Evolutionary conservation across 2,113 vertebrate genomes (phyloP), one percentile per base, ranked within the genome.

Genomic region (Phylloscopus whistleri): DNA sequence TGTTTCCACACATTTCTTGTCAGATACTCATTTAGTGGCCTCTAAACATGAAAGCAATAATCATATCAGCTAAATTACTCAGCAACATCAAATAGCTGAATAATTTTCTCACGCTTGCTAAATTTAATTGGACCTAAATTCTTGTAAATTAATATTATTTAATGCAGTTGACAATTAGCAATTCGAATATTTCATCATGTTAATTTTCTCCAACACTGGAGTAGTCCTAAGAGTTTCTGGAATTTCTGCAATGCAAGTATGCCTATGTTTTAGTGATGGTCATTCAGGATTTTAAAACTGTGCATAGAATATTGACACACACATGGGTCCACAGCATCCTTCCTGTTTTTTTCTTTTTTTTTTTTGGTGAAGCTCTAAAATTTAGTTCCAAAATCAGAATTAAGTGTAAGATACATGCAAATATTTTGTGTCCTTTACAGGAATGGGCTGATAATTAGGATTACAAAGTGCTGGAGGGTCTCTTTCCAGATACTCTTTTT

Each of bases 61-160:
- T 97, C 95, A 48, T 91, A 95, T 78, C 93, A 94, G 93, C 94
- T 97, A 96, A 97, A 96, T 97, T 94, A 96, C 84, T 96, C 92
- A 88, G 63, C 81, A 93, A 28, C 91, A 96, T 97, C 67, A 84
- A 96, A 97, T 94, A 90, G 52, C 41, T 89, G 92, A 92, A 94
- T 95, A 96, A 92, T 95, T 92, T 91, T 94, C 87, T 52, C 24
- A 69, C 82, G 39, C 74, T 95, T 96, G 93, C 94, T 87, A 93
- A 94, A 97, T 90, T 78, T 96, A 97, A 98, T 96, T 97, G 52
- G 52, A 79, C 92, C 96, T 93, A 97, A 97, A 81, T 58, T 62
- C 46, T 91, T 93, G 90, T 95, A 95, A 98, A 96, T 97, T 94
- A 94, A 87, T 97, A 95, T 80, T 91, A 60, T 97, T 75, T 70